Base-by-base conservation (phyloP, 2,113 vertebrate genomes). In the Seriola aureovittata region DNA sequence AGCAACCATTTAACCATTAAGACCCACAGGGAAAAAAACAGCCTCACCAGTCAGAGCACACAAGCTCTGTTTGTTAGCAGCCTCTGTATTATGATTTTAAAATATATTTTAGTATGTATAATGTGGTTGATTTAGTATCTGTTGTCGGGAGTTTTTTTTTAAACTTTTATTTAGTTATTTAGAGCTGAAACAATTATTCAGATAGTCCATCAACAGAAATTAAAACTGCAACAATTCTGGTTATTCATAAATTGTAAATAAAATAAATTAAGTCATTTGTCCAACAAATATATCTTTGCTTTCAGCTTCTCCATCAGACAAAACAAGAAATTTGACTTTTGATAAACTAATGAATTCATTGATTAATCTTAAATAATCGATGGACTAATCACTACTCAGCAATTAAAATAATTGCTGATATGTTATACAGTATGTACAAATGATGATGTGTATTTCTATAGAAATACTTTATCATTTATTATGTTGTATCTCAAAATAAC, bases 1-100 rank as follows among this genome's bases (percentile, higher is more conserved):
- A 89, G 83, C 81, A 86, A 93, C 83, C 90, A 90, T 94, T 94
- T 94, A 91, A 92, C 89, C 93, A 93, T 94, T 91, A 88, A 85
- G 88, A 90, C 82, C 79, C 84, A 91, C n/a, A 89, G 84, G 89
- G 12, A 85, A 82, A 82, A 77, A 64, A 85, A 62, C 44, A 50
- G 58, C 68, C 64, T 77, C 59, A 12, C 11, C 70, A 67, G 50
- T 73, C 72, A 66, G 36, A 80, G 78, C 60, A 68, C 63, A 38
- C 36, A 64, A 59, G 38, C 66, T 63, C 16, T 6, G 36, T 81
- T 84, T 76, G 69, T 84, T 88, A 68, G 60, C 17, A 55, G 48
- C 46, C 42, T 42, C 1, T 63, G 8, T 77, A 66, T 63, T 67
- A 48, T 36, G 11, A 79, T 72, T 68, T 68, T 29, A 21, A 55